Evolutionary conservation across 2,113 vertebrate species (phyloP), one percentile per base, ranked within the genome.

Genomic region (Cygnus buccinator): DNA sequence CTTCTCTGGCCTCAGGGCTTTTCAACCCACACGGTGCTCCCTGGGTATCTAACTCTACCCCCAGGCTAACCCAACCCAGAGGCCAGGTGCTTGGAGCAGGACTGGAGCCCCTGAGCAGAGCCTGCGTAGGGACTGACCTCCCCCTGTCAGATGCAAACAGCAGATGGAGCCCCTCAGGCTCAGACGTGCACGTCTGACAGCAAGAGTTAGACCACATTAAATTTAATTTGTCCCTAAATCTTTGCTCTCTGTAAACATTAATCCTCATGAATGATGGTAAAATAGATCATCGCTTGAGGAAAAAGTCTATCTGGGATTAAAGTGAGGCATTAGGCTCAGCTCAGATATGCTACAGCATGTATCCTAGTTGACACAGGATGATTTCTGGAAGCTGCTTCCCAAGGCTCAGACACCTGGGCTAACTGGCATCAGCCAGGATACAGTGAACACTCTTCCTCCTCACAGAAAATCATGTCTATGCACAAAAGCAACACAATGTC

Each of bases 201-300:
- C 61, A 78, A 74, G 17, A 74, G 80, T 84, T 86, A 71, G 25
- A 83, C 9, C 8, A 62, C 20, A 44, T 74, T 86, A 81, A 71
- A 95, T 93, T 84, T 92, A 72, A 95, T 84, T 87, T 93, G 20
- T 87, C 63, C 23, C 50, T 87, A 91, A 87, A 87, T 76, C 84
- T 93, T 95, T 81, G 41, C 25, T 86, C 35, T 87, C 10, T 59
- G 11, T 63, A 93, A 86, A 22, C 59, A 78, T 81, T 94, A 94
- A 96, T 92, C 80, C 52, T 89, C 74, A 31, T 61, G 91, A 95
- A 79, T 79, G 48, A 89, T 77, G 73, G 39, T 89, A 57, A 92
- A 82, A 63, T 58, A 93, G 62, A 84, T 89, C 87, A 93, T 80
- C 1, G 0, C 71, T 87, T 62, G 66, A 89, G 54, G 44, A 76